phyloP scores from a whole-genome alignment of 2,113 vertebrate genomes.

The Paracanthobrama guichenoti region DNA sequence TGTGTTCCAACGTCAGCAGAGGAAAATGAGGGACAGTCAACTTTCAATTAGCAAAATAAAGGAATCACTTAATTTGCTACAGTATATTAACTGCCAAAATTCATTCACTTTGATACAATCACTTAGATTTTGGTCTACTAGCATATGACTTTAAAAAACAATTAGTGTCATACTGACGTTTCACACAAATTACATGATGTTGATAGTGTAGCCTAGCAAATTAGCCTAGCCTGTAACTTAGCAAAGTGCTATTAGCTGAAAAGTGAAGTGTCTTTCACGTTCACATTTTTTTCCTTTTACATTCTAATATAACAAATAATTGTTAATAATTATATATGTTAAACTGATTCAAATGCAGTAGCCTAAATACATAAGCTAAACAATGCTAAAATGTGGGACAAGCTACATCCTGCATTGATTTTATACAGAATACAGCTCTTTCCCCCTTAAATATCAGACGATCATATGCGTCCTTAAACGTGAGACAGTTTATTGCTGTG shows the following conservation, averaged over 20 bases:
- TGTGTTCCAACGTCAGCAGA: background rate
- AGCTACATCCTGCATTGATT: background rate
- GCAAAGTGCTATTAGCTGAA: background rate
- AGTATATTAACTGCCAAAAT: background rate
- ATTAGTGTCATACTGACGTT: background rate
- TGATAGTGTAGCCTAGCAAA: background rate
- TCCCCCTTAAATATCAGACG: background rate
- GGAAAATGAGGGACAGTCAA: background rate
- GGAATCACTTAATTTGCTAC: background rate
- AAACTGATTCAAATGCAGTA: background rate
- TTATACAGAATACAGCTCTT: background rate
- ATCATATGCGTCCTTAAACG: conserved; percentile 1
- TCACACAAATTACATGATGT: background rate
- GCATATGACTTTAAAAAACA: background rate
- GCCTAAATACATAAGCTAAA: background rate
- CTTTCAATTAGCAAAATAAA: background rate
- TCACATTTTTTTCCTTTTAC: background rate
- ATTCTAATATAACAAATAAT: background rate
- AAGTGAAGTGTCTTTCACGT: background rate
- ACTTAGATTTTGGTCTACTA: background rate
- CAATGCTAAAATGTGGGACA: background rate
- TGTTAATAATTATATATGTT: background rate
- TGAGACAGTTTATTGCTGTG: conserved; percentile 46
- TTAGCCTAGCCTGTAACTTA: conserved; percentile 1
- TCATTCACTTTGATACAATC: background rate